These are phyloP conservation scores for Lamprologus ornatipinnis DNA, from an alignment of 2,113 vertebrate species.

Conservation along the genomic window DNA sequence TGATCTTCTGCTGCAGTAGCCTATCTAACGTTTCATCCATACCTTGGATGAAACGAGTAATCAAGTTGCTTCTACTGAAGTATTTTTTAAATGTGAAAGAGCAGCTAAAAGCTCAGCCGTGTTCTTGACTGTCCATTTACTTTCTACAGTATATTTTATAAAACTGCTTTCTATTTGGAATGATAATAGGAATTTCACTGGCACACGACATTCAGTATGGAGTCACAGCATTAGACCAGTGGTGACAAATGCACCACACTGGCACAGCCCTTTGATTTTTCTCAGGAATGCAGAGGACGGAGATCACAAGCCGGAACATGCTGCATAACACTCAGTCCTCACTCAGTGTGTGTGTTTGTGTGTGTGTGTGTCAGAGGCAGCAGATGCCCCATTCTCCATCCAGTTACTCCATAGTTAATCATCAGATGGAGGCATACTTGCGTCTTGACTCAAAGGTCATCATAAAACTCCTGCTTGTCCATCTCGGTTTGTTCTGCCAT, in stretches of 20 bases:
- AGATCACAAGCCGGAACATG: constrained; percentile 61
- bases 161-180: not conserved
- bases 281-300: constrained; percentile 55
- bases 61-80: not conserved
- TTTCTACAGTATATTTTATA: not conserved
- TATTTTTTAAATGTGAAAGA: not conserved
- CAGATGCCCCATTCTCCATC: not conserved
- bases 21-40: not conserved
- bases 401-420: constrained; percentile 45
- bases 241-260: not conserved
- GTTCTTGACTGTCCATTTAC: not conserved
- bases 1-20: not conserved
- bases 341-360: not conserved
- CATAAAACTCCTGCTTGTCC: not conserved
- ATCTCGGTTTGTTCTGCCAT: constrained; percentile 7
- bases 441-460: constrained; percentile 22
- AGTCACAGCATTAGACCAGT: not conserved
- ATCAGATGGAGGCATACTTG: constrained; percentile 53
- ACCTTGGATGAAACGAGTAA: not conserved
- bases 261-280: constrained; percentile 31
- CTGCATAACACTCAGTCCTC: constrained; percentile 33
- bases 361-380: not conserved
- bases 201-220: not conserved
- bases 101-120: not conserved
- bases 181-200: not conserved